Conservation (phyloP, 2,797 vertebrate genomes). For the Labeo calbasu region DNA sequence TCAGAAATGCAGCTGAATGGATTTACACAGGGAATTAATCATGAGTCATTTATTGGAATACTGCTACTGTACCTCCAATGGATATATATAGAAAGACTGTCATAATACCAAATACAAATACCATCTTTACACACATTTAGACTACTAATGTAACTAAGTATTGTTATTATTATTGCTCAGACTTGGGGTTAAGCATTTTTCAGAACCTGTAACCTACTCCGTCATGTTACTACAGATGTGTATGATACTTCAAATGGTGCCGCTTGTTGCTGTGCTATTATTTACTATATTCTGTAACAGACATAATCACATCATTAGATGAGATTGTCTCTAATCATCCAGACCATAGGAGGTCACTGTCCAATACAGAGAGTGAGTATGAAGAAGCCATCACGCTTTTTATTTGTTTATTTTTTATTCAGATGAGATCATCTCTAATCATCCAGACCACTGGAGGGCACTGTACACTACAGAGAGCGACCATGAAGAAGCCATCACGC, state of each 20-base stretch:
- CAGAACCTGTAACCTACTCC: too few relatives aligned
- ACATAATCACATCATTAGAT: not conserved
- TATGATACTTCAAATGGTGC: not conserved
- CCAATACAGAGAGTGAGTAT: too few relatives aligned
- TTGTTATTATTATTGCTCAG: not conserved
- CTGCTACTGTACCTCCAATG: not conserved
- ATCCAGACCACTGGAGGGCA: not conserved
- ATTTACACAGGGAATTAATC: not conserved
- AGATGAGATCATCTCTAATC: not conserved
- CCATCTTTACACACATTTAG: not conserved
- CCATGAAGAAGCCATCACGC: not conserved
- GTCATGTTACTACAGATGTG: too few relatives aligned
- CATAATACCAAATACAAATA: not conserved
- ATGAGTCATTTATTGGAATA: not conserved
- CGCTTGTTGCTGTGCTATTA: not conserved
- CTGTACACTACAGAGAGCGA: not conserved
- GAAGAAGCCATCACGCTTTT: too few relatives aligned
- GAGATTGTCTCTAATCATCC: not conserved
- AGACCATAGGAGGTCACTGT: too few relatives aligned
- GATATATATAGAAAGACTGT: not conserved
- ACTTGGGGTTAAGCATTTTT: not conserved
- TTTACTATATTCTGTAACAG: not conserved
- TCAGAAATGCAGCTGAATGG: conserved; percentile 25
- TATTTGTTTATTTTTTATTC: not conserved
- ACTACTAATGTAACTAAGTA: not conserved